Percentiles rank a stretch among this genome's conserved stretches.
Conservation (phyloP, 2,797 vertebrate genomes). For the Amblyopsis hoosieri region DNA sequence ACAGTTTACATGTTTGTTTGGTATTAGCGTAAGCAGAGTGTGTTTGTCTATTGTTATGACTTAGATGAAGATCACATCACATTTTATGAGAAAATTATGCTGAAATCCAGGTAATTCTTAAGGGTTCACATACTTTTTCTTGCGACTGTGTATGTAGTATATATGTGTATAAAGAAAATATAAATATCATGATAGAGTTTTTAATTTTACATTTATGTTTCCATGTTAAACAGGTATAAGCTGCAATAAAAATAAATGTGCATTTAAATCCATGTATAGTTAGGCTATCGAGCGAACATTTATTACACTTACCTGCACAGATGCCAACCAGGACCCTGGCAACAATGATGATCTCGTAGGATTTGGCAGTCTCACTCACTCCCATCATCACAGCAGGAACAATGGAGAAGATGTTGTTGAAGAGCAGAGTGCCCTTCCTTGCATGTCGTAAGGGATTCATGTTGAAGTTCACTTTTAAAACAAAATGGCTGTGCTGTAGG, state of each 20-base stretch:
- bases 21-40: too few species aligned
- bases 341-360: slow-evolving; percentile 91
- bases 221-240: too few species aligned
- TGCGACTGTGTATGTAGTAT: too few species aligned
- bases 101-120: too few species aligned
- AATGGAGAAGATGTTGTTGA: slow-evolving; percentile 95
- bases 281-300: background rate
- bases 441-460: background rate
- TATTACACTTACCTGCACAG: slow-evolving; percentile 85
- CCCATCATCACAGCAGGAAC: slow-evolving; percentile 92
- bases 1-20: too few species aligned
- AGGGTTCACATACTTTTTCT: too few species aligned
- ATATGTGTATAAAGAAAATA: too few species aligned
- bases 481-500: background rate
- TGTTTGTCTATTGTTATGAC: too few species aligned
- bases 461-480: background rate
- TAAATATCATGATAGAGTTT: too few species aligned
- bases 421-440: slow-evolving; percentile 92
- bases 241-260: background rate
- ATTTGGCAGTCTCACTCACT: slow-evolving; percentile 77
- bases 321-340: slow-evolving; percentile 88
- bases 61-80: too few species aligned
- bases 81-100: too few species aligned
- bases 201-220: too few species aligned
- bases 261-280: background rate